phyloP scores from a whole-genome alignment of 2,797 vertebrate species.

The Coendou prehensilis region DNA sequence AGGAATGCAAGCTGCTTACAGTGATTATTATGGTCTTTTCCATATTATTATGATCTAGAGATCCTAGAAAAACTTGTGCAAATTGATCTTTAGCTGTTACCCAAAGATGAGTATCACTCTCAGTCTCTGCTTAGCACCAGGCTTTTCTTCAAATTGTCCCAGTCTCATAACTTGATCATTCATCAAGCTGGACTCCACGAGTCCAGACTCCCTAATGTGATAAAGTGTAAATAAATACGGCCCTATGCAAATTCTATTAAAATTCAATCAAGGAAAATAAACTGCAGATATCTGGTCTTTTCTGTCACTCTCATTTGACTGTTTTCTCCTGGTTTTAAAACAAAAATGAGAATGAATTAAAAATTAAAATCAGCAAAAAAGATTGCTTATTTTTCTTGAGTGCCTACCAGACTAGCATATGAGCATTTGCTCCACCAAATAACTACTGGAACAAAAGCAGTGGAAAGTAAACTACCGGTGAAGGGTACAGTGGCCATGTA shows the following conservation, averaged over 20 bases:
- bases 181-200: slow-evolving; percentile 65
- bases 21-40: background rate
- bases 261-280: slow-evolving; percentile 87
- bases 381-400: slow-evolving; percentile 77
- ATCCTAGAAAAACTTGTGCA: background rate
- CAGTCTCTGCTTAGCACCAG: background rate
- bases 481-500: slow-evolving; percentile 73
- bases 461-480: slow-evolving; percentile 77
- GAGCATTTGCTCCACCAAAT: slow-evolving; percentile 78
- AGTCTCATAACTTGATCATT: slow-evolving; percentile 31
- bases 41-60: background rate
- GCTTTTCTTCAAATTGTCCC: slow-evolving; percentile 45
- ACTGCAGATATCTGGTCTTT: slow-evolving; percentile 86
- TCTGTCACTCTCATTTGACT: slow-evolving; percentile 74
- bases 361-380: slow-evolving; percentile 29
- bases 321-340: slow-evolving; percentile 80
- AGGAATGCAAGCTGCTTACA: background rate
- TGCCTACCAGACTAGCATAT: slow-evolving; percentile 73
- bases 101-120: background rate
- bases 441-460: slow-evolving; percentile 71
- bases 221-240: slow-evolving; percentile 83
- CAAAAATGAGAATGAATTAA: slow-evolving; percentile 73
- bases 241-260: slow-evolving; percentile 85
- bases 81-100: background rate
- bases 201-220: slow-evolving; percentile 82